These are phyloP conservation scores for Panorpa germanica DNA, from an alignment of 2,888 invertebrate species.

Conservation along the genomic window DNA sequence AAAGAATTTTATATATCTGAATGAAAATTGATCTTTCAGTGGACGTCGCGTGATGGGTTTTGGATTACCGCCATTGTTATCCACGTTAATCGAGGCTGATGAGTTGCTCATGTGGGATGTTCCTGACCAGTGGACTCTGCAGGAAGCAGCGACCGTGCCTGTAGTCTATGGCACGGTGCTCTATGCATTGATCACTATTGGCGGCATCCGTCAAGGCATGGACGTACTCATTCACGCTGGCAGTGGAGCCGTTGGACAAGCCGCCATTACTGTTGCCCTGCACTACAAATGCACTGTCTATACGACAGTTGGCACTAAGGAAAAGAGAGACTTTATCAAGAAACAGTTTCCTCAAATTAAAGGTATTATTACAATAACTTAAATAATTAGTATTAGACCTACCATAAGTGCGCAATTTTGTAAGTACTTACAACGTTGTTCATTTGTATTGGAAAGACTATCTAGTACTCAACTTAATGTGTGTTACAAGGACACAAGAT, in stretches of 20 bases:
- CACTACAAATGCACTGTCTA: constrained; percentile 41
- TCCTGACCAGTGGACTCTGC: constrained; percentile 50
- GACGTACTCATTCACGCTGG: constrained; percentile 34
- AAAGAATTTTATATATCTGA: no score
- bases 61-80: constrained; percentile 29
- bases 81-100: constrained; percentile 29
- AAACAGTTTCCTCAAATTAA: constrained; percentile 30
- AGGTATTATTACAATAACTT: constrained; percentile 23
- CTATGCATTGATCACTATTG: constrained; percentile 25
- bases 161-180: constrained; percentile 57
- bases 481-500: no score
- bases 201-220: constrained; percentile 21
- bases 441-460: no score
- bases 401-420: no score
- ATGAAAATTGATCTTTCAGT: no score
- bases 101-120: constrained; percentile 34
- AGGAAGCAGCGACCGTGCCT: constrained; percentile 60
- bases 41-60: constrained; percentile 48
- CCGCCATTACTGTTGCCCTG: constrained; percentile 54
- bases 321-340: constrained; percentile 42
- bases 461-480: no score
- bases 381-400: no score
- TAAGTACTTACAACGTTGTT: no score
- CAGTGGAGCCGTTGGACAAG: constrained; percentile 57
- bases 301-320: constrained; percentile 48